Percentiles rank a stretch among this genome's conserved stretches.
Conservation (phyloP, 2,113 vertebrate species). For the Azemiops feae region DNA sequence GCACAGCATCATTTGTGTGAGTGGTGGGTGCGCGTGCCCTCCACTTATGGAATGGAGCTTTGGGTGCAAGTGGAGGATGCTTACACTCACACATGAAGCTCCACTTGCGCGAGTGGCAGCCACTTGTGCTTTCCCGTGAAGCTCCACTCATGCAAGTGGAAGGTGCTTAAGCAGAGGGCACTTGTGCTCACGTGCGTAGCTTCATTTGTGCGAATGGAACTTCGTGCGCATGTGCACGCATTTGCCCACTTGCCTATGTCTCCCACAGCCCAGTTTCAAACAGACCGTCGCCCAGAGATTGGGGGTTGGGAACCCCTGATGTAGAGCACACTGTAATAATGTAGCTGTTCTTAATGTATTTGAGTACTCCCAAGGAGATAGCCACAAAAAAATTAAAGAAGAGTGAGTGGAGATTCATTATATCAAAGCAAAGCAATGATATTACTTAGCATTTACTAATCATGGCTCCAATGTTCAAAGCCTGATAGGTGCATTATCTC, state of each 20-base stretch:
- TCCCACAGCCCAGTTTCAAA: background rate
- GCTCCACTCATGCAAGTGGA: too few relatives aligned
- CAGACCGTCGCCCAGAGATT: background rate
- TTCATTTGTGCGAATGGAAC: background rate
- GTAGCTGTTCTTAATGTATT: slow-evolving; percentile 26
- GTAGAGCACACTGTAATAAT: background rate
- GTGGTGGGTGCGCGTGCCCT: background rate
- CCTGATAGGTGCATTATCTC: too few relatives aligned
- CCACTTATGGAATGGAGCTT: background rate
- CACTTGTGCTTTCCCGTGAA: too few relatives aligned
- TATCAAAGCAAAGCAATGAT: slow-evolving; percentile 8
- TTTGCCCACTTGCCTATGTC: background rate
- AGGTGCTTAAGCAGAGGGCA: too few relatives aligned
- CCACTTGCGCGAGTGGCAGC: too few relatives aligned
- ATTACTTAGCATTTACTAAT: background rate
- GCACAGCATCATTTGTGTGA: too few relatives aligned
- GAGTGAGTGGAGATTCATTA: background rate
- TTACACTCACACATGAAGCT: too few relatives aligned
- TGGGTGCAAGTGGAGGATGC: too few relatives aligned
- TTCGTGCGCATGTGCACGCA: too few relatives aligned
- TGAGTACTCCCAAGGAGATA: background rate
- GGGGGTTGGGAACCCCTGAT: background rate
- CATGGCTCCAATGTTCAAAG: background rate
- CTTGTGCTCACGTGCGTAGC: too few relatives aligned
- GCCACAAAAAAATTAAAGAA: background rate